phyloP scores from a whole-genome alignment of 1,140 invertebrate genomes.

The Oreohelix idahoensis region DNA sequence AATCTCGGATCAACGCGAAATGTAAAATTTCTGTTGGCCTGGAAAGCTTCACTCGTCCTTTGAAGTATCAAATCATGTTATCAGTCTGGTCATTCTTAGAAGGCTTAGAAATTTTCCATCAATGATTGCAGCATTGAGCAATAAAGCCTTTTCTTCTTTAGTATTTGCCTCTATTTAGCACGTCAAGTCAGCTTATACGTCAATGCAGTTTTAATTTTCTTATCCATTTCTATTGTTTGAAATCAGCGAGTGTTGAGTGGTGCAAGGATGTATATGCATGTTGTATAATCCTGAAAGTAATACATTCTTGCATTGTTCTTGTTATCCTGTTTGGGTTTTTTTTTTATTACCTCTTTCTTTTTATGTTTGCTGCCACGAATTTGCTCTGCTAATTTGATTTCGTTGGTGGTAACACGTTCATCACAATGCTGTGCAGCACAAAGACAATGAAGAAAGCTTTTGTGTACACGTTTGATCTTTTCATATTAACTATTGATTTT shows the following conservation, averaged over 20 bases:
- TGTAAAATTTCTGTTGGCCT: conserved; percentile 38
- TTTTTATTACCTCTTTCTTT: not conserved
- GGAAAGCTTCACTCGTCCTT: not conserved
- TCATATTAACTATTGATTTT: not conserved
- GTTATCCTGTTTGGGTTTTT: not conserved
- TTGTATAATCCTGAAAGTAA: not conserved
- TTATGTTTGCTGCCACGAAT: not conserved
- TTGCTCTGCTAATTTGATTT: not conserved
- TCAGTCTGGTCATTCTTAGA: not conserved
- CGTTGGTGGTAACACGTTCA: not conserved
- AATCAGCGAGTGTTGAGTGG: not conserved
- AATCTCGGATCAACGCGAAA: conserved; percentile 20
- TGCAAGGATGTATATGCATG: not conserved
- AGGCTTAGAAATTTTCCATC: not conserved
- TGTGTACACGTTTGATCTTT: not conserved
- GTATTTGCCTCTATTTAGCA: not conserved
- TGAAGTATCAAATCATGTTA: not conserved
- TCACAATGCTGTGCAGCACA: conserved; percentile 27
- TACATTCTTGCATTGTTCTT: not conserved
- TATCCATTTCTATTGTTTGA: not conserved
- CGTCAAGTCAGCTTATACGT: not conserved
- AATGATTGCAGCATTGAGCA: not conserved
- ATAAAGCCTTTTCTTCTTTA: not conserved
- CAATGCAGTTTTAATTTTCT: not conserved
- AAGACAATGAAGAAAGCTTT: not conserved